Percentiles rank a stretch among this genome's conserved stretches.
These are phyloP conservation scores for Aepyceros melampus DNA, from an alignment of 2,113 vertebrate genomes.

Conservation along the genomic window DNA sequence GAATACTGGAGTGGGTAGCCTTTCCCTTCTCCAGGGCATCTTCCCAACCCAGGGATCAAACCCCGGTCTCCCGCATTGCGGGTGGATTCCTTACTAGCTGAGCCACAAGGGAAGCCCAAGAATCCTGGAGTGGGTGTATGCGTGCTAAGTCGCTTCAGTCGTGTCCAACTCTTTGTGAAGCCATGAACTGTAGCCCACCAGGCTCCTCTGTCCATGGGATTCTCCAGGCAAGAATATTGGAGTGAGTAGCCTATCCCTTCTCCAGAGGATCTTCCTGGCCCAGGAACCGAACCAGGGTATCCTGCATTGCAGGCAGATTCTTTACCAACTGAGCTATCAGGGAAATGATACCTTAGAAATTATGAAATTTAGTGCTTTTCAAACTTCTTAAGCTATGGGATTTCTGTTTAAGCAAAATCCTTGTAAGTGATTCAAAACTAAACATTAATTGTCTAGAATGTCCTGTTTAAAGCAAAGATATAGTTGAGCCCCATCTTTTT, in stretches of 20 bases:
- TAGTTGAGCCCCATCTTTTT: neutral
- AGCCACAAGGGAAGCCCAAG: neutral
- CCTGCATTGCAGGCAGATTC: neutral
- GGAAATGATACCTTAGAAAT: neutral
- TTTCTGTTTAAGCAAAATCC: neutral
- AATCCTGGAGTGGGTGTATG: neutral
- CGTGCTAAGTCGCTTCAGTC: neutral
- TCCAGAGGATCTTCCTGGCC: neutral
- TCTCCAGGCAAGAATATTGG: neutral
- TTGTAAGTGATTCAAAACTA: neutral
- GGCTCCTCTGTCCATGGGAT: neutral
- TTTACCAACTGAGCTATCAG: neutral
- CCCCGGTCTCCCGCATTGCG: fast-evolving
- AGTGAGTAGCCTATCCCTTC: neutral
- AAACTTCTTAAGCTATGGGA: neutral
- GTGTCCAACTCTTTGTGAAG: neutral
- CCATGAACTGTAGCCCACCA: neutral
- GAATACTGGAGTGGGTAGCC: neutral
- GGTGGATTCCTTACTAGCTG: neutral
- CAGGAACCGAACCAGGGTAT: neutral
- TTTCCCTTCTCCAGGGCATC: neutral
- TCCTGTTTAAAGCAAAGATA: neutral
- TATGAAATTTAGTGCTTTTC: neutral
- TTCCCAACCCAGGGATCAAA: neutral
- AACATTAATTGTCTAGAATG: neutral